Base-by-base conservation (phyloP, 1,140 invertebrate genomes). In the Trichonephila clavipes region DNA sequence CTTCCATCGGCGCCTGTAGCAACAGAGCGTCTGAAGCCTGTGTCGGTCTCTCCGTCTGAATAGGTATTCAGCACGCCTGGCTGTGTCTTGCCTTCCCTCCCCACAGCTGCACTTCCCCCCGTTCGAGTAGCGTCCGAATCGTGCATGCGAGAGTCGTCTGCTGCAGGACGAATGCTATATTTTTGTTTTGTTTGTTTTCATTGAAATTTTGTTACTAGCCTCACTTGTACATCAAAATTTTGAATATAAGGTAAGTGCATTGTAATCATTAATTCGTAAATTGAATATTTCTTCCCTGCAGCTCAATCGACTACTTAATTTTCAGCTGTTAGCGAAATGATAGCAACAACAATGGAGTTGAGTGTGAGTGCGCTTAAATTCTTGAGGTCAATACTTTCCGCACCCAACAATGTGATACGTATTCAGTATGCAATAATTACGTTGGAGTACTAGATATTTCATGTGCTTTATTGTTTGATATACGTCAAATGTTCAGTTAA, bases 111-210 rank as follows among this genome's bases (percentile, higher is more conserved):
- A 59, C 62, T 40, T 44, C n/a, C 44, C 44, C 64, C 83, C 82
- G 21, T 40, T 83, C 24, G 69, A 85, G 92, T 93, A 72, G 92
- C 92, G 92, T 93, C 92, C 85, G 85, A 88, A 62, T 64, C 86
- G 86, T 64, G 62, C 61, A 64, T 64, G 62, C 59, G 19, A 88
- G 59, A n/a, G 51, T 83, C 64, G 86, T 88, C 62, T 64, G 86
- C 58, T 58, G 86, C 59, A 61, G 61, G 64, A 64, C 86, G 86
- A 88, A 88, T 64, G 86, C 62, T n/a, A 64, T 19, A 64, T 64
- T 88, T 88, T 64, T 88, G 51, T 88, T 88, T 88, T 88, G 62
- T 61, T 87, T 87, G 19, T 88, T 88, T 88, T 88, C 86, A 88
- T 62, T 44, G 86, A 34, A 34, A 58, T 77, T 88, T n/a, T 62